phyloP scores from a whole-genome alignment of 2,888 invertebrate genomes.

The Melanargia galathea region DNA sequence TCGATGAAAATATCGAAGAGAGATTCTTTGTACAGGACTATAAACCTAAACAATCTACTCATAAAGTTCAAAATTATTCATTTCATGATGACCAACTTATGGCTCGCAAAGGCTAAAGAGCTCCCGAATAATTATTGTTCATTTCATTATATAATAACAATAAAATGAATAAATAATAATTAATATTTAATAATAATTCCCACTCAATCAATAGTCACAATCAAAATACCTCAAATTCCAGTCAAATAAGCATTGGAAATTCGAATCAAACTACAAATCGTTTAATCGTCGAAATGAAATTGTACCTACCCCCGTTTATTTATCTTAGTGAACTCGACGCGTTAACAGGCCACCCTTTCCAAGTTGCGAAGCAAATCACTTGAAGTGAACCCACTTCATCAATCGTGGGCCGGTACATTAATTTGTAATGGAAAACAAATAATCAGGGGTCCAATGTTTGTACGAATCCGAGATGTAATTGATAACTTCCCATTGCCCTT shows the following conservation, averaged over 20 bases:
- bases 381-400: slow-evolving; percentile 47
- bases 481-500: slow-evolving; percentile 25
- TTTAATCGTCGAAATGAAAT: slow-evolving; percentile 34
- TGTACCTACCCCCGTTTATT: slow-evolving; percentile 43
- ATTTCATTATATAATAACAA: background rate
- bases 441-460: slow-evolving; percentile 41
- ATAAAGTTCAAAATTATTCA: no score
- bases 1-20: no score
- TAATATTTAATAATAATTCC: no score
- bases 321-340: slow-evolving; percentile 44
- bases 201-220: background rate
- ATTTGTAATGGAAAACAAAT: slow-evolving; percentile 51
- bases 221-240: background rate
- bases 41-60: no score
- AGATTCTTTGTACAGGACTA: no score
- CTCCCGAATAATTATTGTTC: background rate
- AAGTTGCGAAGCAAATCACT: slow-evolving; percentile 41
- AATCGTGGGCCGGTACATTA: slow-evolving; percentile 46
- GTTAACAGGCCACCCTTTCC: slow-evolving; percentile 41
- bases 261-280: slow-evolving; percentile 8
- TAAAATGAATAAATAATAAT: no score
- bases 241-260: slow-evolving; percentile 11
- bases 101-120: no score
- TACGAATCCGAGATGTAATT: slow-evolving; percentile 30
- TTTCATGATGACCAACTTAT: no score